Conservation (phyloP, 2,113 vertebrate species). For the Glaucomys volans region DNA sequence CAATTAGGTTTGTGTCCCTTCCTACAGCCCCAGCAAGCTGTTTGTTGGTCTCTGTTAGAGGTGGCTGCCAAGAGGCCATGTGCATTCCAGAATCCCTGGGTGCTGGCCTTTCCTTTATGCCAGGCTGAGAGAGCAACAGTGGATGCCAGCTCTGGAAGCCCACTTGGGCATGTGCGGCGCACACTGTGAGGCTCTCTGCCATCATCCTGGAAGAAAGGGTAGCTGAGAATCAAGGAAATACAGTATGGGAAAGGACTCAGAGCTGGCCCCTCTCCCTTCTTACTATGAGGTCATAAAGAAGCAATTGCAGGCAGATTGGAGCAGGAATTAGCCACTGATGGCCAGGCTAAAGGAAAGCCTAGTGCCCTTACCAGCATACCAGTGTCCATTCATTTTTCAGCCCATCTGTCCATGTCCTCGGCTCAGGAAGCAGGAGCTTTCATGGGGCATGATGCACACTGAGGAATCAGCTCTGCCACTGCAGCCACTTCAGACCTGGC, state of each 20-base stretch:
- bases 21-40: slow-evolving; percentile 64
- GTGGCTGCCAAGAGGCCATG: slow-evolving; percentile 59
- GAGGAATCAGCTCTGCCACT: neutral
- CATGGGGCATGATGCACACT: neutral
- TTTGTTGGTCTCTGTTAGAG: slow-evolving; percentile 37
- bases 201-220: neutral
- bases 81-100: slow-evolving; percentile 14
- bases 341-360: neutral
- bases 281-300: neutral
- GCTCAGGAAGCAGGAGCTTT: neutral
- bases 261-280: neutral
- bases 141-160: slow-evolving; percentile 5
- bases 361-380: neutral
- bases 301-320: neutral
- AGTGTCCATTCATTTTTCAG: too few relatives aligned
- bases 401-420: neutral
- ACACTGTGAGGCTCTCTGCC: neutral
- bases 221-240: neutral
- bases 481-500: neutral
- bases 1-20: slow-evolving; percentile 55
- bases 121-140: slow-evolving; percentile 11
- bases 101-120: neutral
- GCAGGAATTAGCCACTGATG: neutral
- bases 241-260: neutral
- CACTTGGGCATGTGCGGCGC: neutral